These are phyloP conservation scores for Zapornia atra DNA, from an alignment of 2,113 vertebrate genomes.

Conservation along the genomic window DNA sequence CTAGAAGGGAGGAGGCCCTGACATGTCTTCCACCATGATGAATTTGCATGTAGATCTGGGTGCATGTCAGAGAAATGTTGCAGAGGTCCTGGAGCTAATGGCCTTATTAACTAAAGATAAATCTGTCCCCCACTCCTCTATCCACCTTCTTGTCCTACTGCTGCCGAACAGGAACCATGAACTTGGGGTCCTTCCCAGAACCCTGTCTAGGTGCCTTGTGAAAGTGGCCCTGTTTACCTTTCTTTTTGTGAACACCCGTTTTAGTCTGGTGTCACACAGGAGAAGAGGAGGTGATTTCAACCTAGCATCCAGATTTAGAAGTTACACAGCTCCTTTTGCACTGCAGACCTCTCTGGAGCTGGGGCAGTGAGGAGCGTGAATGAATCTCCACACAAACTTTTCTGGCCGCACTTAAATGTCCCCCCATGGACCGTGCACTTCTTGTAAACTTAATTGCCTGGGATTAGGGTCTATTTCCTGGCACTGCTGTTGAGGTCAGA, in stretches of 20 bases:
- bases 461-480: slow-evolving; percentile 55
- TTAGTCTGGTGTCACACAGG: background rate
- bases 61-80: background rate
- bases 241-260: background rate
- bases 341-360: background rate
- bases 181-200: background rate
- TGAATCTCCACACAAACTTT: background rate
- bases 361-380: background rate
- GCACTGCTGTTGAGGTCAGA: background rate
- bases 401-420: background rate
- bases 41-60: background rate
- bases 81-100: background rate
- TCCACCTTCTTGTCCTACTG: background rate
- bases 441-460: slow-evolving; percentile 65
- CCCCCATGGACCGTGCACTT: background rate
- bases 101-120: background rate
- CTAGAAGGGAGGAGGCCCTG: background rate
- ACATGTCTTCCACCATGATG: background rate
- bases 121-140: background rate
- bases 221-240: background rate
- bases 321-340: background rate
- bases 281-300: background rate
- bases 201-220: background rate
- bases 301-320: background rate
- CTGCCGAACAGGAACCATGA: background rate